Evolutionary conservation across 2,797 vertebrate species (phyloP), one percentile per base, ranked within the genome.

Genomic region (Notolabrus celidotus): DNA sequence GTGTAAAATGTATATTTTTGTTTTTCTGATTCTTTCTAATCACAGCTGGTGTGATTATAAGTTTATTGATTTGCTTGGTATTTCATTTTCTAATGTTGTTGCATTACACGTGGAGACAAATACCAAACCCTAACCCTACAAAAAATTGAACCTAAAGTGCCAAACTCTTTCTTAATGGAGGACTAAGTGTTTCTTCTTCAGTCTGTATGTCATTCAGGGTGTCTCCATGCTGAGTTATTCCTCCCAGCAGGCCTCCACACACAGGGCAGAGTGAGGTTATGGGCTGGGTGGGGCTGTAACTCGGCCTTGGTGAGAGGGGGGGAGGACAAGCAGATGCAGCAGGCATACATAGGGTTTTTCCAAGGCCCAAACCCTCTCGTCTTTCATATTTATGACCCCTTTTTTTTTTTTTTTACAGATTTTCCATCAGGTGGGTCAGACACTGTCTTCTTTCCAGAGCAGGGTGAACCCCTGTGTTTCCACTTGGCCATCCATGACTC

Each of bases 391-490:
- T 79, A 83, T 49, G 22, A 60, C 22, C 53, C 42, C 31, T 49
- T 62, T 54, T 82, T 77, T 65, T 74, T 61, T 31, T 49, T 62
- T 54, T 82, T 77, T 65, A 74, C 61, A 64, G 68, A 81, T 85
- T 92, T 92, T 88, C 87, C 89, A 15, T 82, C 83, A 88, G 84
- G 85, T 88, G 80, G 27, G 42, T 86, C 82, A 84, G 64, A 59
- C 22, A n/a, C 63, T 53, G 79, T 85, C 62, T 55, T 77, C 76
- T 85, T 87, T 86, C 85, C 77, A 78, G 56, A 74, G 67, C 47
- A 51, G 67, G 78, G 46, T 9, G 62, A 72, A 83, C 41, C 64
- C 59, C 61, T 34, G 61, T 59, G 56, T 90, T 92, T 92, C 88
- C 89, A 89, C 68, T 65, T 54, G 72, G 43, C 36, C 71, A 16